phyloP scores from a whole-genome alignment of 2,113 vertebrate species.

The Melanostigma gelatinosum region DNA sequence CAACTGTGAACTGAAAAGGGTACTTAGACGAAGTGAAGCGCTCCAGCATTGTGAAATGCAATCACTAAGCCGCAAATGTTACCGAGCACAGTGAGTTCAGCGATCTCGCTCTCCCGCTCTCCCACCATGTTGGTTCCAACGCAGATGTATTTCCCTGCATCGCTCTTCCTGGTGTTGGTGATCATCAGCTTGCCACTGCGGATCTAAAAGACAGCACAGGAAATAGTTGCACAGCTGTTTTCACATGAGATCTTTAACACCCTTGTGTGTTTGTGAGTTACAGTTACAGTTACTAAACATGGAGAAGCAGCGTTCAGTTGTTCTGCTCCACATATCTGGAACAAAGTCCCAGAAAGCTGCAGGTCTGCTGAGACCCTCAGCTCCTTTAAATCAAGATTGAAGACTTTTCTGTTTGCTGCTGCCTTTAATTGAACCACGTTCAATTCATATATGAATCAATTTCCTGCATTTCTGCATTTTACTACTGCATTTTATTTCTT shows the following conservation, averaged over 20 bases:
- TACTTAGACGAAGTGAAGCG: slow-evolving; percentile 43
- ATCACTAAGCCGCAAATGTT: slow-evolving; percentile 52
- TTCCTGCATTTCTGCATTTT: too few species aligned
- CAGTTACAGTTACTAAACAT: neutral
- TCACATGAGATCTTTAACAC: neutral
- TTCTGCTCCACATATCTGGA: too few species aligned
- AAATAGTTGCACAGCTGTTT: slow-evolving; percentile 47
- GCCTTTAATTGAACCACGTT: too few species aligned
- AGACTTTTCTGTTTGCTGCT: too few species aligned
- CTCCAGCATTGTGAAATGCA: slow-evolving; percentile 6
- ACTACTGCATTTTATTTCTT: too few species aligned
- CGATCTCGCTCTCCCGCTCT: slow-evolving; percentile 95
- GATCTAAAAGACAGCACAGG: slow-evolving; percentile 83
- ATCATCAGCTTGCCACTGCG: slow-evolving; percentile 99
- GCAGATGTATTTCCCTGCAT: slow-evolving; percentile 97
- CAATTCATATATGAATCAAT: too few species aligned
- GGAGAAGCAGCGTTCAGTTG: too few species aligned
- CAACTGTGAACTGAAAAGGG: slow-evolving; percentile 26
- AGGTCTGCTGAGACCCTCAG: too few species aligned
- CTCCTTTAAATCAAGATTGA: too few species aligned
- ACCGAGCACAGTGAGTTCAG: slow-evolving; percentile 96
- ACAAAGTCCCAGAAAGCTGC: too few species aligned
- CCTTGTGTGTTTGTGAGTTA: slow-evolving; percentile 11
- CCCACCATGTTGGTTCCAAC: slow-evolving; percentile 99
- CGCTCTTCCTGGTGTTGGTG: slow-evolving; percentile 95